Conservation (phyloP, 2,113 vertebrate species). For the Macquaria australasica region DNA sequence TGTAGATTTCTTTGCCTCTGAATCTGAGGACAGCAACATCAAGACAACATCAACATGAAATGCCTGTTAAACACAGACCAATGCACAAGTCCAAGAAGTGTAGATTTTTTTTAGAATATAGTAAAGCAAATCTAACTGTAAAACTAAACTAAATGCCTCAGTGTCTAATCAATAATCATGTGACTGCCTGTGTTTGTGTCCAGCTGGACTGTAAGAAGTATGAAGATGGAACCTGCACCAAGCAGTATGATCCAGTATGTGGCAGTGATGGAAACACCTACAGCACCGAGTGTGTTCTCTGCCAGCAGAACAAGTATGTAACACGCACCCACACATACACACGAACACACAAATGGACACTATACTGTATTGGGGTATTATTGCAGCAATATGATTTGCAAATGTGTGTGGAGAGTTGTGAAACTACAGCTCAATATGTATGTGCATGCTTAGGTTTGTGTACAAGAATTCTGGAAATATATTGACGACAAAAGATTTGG, state of each 20-base stretch:
- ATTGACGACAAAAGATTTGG: too few relatives aligned
- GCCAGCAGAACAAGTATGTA: slow-evolving; percentile 65
- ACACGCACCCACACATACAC: background rate
- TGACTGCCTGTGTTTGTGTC: slow-evolving; percentile 2
- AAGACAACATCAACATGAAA: background rate
- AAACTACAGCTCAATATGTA: background rate
- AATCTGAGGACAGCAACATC: background rate
- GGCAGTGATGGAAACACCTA: slow-evolving; percentile 71
- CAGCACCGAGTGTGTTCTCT: slow-evolving; percentile 73
- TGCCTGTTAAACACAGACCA: background rate
- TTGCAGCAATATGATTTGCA: background rate
- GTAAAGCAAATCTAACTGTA: background rate
- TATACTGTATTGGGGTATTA: background rate
- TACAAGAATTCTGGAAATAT: too few relatives aligned
- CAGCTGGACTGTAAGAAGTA: slow-evolving; percentile 46
- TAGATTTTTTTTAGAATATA: background rate
- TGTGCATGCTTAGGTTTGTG: background rate
- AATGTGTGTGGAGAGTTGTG: background rate
- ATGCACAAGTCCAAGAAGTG: background rate
- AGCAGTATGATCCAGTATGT: slow-evolving; percentile 73
- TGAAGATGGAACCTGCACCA: slow-evolving; percentile 40
- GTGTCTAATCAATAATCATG: background rate
- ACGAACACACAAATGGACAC: background rate
- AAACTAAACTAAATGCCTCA: background rate
- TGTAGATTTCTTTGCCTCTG: background rate